Percentiles rank a stretch among this genome's conserved stretches.
phyloP scores from a whole-genome alignment of 2,113 vertebrate genomes.

The Anoplopoma fimbria region DNA sequence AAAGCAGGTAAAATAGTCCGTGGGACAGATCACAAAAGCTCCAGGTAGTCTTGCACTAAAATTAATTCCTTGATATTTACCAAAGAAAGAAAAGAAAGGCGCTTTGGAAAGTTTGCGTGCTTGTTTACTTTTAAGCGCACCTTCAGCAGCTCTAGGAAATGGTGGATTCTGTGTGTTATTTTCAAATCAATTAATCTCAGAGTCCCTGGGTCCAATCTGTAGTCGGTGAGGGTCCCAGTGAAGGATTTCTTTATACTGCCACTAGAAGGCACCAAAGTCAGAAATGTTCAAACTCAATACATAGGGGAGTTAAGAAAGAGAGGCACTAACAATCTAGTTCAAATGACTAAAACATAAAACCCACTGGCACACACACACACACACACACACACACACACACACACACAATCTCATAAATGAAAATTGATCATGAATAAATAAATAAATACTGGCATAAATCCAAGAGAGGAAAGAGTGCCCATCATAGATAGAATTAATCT shows the following conservation, averaged over 20 bases:
- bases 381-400: not conserved
- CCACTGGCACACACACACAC: not conserved
- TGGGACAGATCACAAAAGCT: not conserved
- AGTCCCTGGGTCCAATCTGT: not conserved
- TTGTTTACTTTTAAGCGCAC: no score
- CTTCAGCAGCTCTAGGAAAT: not conserved
- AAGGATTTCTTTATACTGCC: not conserved
- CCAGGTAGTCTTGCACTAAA: not conserved
- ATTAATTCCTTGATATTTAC: not conserved
- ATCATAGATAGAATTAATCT: not conserved
- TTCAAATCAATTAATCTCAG: not conserved
- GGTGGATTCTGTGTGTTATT: not conserved
- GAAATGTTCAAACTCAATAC: not conserved
- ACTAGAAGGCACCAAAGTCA: constrained; percentile 1
- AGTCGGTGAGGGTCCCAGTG: not conserved
- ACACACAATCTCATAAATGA: not conserved
- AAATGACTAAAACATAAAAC: not conserved
- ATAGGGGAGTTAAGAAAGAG: not conserved
- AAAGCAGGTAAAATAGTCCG: no score
- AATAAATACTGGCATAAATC: not conserved
- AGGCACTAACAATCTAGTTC: not conserved
- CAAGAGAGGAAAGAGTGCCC: not conserved
- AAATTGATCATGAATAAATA: constrained; percentile 6
- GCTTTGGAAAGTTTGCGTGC: not conserved
- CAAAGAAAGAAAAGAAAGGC: not conserved